A percentile compares a stretch with the other conserved stretches of the same genome.
Conservation (phyloP, 2,113 vertebrate species). For the Chunga burmeisteri region DNA sequence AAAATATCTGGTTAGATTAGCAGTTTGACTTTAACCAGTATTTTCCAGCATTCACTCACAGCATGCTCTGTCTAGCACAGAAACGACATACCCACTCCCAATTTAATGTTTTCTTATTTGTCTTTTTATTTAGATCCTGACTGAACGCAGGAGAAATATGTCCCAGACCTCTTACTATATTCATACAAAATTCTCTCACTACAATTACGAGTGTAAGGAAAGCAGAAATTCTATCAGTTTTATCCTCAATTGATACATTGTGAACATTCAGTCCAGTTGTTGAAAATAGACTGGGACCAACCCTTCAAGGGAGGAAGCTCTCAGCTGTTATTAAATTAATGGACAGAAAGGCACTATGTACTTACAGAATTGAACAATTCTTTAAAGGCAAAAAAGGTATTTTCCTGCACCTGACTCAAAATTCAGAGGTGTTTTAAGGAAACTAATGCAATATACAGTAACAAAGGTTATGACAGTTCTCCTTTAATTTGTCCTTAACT, state of each 20-base stretch:
- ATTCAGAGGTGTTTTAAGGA: neutral
- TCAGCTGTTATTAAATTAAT: neutral
- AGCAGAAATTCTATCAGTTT: neutral
- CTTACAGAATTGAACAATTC: neutral
- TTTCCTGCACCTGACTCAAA: neutral
- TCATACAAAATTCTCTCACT: neutral
- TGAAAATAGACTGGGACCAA: neutral
- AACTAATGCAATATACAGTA: neutral
- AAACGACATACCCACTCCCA: neutral
- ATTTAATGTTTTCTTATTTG: neutral
- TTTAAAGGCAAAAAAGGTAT: neutral
- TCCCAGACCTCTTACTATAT: constrained; percentile 1
- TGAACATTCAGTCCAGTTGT: neutral
- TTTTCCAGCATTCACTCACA: neutral
- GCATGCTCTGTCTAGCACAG: neutral
- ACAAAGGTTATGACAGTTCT: neutral
- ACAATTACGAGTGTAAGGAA: neutral
- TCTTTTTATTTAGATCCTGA: constrained; percentile 15
- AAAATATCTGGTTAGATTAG: neutral
- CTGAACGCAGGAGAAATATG: constrained; percentile 3
- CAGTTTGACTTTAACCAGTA: neutral
- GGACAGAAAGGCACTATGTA: neutral
- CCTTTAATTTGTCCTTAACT: neutral
- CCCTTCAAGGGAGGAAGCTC: neutral
- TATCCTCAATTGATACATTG: neutral